Conservation (phyloP, 2,888 invertebrate species). For the Harmothoe impar region DNA sequence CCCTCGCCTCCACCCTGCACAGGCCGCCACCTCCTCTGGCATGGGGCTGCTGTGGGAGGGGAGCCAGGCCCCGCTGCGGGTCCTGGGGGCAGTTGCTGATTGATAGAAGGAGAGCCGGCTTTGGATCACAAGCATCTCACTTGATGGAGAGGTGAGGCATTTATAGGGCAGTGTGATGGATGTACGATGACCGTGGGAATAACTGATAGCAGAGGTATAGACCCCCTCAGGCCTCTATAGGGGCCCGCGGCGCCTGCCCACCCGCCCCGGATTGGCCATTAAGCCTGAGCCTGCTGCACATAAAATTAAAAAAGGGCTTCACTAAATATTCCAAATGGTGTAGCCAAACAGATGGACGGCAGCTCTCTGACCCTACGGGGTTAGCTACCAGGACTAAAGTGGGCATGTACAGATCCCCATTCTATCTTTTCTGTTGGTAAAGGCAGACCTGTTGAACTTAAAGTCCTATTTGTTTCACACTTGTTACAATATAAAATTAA, state of each 20-base stretch:
- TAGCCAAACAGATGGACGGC: neutral
- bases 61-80: neutral
- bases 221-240: neutral
- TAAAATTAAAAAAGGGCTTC: neutral
- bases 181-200: conserved; percentile 33
- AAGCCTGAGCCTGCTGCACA: neutral
- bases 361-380: too few species aligned
- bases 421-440: too few species aligned
- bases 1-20: neutral
- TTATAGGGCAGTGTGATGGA: conserved; percentile 27
- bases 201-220: conserved; percentile 15
- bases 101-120: conserved; percentile 38
- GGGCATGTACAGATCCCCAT: too few species aligned
- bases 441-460: too few species aligned
- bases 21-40: neutral
- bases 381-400: too few species aligned
- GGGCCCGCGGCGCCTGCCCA: neutral
- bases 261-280: neutral
- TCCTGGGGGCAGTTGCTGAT: conserved; percentile 25
- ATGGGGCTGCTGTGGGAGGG: neutral
- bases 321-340: conserved; percentile 24
- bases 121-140: conserved; percentile 44
- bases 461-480: too few species aligned
- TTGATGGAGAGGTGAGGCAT: conserved; percentile 42
- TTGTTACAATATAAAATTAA: too few species aligned